These are phyloP conservation scores for Saturnia japonica DNA, from an alignment of 2,888 invertebrate species.

Conservation along the genomic window DNA sequence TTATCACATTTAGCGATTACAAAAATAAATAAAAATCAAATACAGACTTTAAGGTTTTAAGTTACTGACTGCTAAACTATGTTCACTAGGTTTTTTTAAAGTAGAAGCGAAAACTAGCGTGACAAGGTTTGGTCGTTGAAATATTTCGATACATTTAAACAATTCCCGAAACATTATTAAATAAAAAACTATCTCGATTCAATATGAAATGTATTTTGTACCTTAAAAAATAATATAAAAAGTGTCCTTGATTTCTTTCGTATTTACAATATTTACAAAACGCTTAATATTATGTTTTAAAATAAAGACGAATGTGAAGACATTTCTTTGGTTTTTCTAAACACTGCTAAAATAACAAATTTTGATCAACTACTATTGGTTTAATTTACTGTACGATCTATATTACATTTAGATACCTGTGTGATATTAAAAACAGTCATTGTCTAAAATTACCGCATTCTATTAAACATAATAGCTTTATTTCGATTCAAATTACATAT, in stretches of 20 bases:
- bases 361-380: not conserved
- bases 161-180: constrained; percentile 16
- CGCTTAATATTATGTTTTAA: not conserved
- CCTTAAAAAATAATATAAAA: constrained; percentile 42
- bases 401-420: not conserved
- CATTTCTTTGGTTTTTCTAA: constrained; percentile 33
- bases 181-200: constrained; percentile 25
- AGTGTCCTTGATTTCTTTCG: constrained; percentile 22
- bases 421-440: not conserved
- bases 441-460: not conserved
- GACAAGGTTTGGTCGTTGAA: too few species aligned
- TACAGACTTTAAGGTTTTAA: too few species aligned
- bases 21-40: too few species aligned
- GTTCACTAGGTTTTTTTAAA: too few species aligned
- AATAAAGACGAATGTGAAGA: constrained; percentile 18
- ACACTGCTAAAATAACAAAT: constrained; percentile 1
- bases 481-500: too few species aligned
- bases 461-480: not conserved
- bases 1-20: too few species aligned
- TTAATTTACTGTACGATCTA: not conserved
- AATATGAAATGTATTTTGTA: constrained; percentile 28
- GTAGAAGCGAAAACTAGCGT: too few species aligned
- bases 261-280: constrained; percentile 42
- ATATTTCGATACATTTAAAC: not conserved
- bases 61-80: too few species aligned